These are phyloP conservation scores for Oryzias celebensis DNA, from an alignment of 2,113 vertebrate genomes.

Conservation along the genomic window DNA sequence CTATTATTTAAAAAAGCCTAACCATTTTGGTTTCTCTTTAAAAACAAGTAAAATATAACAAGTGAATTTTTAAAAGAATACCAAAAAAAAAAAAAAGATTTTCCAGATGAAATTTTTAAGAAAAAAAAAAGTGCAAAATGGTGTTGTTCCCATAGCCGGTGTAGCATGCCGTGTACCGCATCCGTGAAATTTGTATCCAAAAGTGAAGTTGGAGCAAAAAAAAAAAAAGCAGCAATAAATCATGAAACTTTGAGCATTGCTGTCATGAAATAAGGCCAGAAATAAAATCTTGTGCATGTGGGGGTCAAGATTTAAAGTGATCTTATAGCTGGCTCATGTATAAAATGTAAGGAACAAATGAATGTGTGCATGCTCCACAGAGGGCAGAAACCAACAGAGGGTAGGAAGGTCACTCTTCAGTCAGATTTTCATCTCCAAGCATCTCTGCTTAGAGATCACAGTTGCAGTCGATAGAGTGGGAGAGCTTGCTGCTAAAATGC, in stretches of 20 bases:
- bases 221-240: conserved; percentile 23
- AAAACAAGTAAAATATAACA: conserved; percentile 63
- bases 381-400: conserved; percentile 61
- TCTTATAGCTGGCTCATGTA: conserved; percentile 50
- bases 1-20: conserved; percentile 55
- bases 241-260: conserved; percentile 31
- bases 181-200: conserved; percentile 55
- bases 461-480: conserved; percentile 22
- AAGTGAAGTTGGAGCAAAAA: conserved; percentile 45
- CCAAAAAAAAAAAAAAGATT: conserved; percentile 38
- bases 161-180: conserved; percentile 53
- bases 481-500: conserved; percentile 43
- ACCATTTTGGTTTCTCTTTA: conserved; percentile 64
- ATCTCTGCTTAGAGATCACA: conserved; percentile 34
- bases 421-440: conserved; percentile 42
- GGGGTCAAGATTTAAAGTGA: conserved; percentile 71
- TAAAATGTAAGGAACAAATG: conserved; percentile 20
- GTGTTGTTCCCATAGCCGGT: conserved; percentile 59
- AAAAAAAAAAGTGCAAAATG: conserved; percentile 59
- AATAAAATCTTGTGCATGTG: conserved; percentile 62
- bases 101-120: conserved; percentile 28
- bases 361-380: conserved; percentile 55
- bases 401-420: conserved; percentile 41
- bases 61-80: conserved; percentile 48
- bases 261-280: conserved; percentile 59